Percentiles rank a stretch among this genome's conserved stretches.
phyloP scores from a whole-genome alignment of 2,888 invertebrate species.

The Lycaena phlaeas region DNA sequence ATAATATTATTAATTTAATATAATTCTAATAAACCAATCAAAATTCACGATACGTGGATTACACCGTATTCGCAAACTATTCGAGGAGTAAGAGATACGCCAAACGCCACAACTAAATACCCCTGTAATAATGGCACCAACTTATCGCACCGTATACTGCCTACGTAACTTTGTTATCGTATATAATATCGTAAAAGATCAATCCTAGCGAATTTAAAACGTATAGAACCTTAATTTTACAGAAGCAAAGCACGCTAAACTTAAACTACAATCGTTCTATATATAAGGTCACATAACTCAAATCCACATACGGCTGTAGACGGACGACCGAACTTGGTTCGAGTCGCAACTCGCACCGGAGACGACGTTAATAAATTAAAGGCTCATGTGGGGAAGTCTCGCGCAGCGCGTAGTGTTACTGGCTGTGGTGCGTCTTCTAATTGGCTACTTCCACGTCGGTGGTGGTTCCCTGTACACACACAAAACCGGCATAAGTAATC shows the following conservation, averaged over 20 bases:
- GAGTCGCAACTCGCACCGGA: constrained; percentile 54
- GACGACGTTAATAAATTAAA: constrained; percentile 63
- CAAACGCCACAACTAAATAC: constrained; percentile 56
- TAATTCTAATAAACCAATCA: constrained; percentile 7
- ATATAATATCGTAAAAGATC: constrained; percentile 61
- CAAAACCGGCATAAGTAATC: too few species aligned
- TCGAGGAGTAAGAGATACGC: constrained; percentile 43
- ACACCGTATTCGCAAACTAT: constrained; percentile 22
- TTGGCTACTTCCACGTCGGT: constrained; percentile 42
- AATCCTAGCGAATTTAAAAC: constrained; percentile 64
- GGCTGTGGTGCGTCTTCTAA: constrained; percentile 28
- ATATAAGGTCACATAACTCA: constrained; percentile 55
- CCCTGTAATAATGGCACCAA: constrained; percentile 74
- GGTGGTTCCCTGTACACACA: constrained; percentile 37
- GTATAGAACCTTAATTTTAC: constrained; percentile 69
- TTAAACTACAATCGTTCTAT: constrained; percentile 65
- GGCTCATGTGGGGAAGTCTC: constrained; percentile 48
- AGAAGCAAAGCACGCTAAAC: constrained; percentile 72
- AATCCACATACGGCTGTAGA: constrained; percentile 49
- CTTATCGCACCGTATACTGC: constrained; percentile 73
- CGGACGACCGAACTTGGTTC: constrained; percentile 63
- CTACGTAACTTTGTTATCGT: constrained; percentile 70
- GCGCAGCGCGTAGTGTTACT: constrained; percentile 24
- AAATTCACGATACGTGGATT: constrained; percentile 8
- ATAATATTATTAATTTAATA: constrained; percentile 9